Conservation (phyloP, 2,888 invertebrate genomes). For the Drosophila quasianomalipes region DNA sequence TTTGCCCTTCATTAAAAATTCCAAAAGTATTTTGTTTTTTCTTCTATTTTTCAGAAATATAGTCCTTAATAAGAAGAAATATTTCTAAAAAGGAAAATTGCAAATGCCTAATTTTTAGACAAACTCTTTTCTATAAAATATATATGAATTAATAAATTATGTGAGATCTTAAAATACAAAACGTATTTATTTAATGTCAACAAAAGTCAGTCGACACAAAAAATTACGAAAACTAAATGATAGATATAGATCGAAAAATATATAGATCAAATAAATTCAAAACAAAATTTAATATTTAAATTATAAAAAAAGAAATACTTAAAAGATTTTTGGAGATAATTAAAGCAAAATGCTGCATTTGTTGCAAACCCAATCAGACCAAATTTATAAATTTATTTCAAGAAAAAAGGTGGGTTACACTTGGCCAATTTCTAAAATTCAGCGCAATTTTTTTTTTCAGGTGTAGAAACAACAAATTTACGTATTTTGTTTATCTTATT, state of each 20-base stretch:
- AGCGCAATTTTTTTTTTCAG: neutral
- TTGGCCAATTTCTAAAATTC: neutral
- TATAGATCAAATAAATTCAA: neutral
- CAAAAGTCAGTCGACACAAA: neutral
- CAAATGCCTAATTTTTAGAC: too few relatives aligned
- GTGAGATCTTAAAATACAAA: too few relatives aligned
- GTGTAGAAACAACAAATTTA: neutral
- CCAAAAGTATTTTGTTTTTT: too few relatives aligned
- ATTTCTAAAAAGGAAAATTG: neutral
- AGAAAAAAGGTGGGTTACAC: neutral
- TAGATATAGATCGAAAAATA: neutral
- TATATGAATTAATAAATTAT: too few relatives aligned
- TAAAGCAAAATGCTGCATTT: neutral
- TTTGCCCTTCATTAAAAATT: too few relatives aligned
- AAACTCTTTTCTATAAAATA: too few relatives aligned
- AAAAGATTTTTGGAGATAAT: neutral
- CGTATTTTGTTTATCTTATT: constrained; percentile 5
- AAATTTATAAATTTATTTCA: neutral
- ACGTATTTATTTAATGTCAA: neutral
- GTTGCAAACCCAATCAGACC: neutral
- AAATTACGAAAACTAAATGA: neutral
- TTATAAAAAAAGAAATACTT: neutral
- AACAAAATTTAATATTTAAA: neutral
- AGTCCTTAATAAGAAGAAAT: neutral
- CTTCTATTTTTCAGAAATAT: neutral